phyloP scores from a whole-genome alignment of 2,113 vertebrate genomes.

The Platichthys flesus region DNA sequence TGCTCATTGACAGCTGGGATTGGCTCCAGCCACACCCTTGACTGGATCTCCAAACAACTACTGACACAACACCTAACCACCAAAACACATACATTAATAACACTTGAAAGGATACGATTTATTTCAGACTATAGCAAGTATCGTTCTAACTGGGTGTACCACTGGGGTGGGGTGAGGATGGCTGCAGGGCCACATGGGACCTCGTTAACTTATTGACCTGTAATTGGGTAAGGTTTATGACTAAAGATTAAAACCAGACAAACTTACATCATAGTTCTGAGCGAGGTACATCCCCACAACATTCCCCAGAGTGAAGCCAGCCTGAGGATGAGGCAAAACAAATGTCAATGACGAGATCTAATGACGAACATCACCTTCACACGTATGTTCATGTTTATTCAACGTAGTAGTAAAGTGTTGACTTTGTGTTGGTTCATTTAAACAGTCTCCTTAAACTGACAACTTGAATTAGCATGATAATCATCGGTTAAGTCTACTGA shows the following conservation, averaged over 20 bases:
- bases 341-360: background rate
- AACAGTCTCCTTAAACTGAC: background rate
- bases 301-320: constrained; percentile 95
- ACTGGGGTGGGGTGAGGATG: background rate
- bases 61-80: background rate
- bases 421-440: background rate
- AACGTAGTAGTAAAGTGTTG: background rate
- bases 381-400: background rate
- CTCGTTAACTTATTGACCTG: background rate
- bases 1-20: too few species aligned
- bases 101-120: background rate
- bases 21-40: too few species aligned
- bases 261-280: constrained; percentile 96
- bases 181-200: background rate
- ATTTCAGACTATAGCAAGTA: background rate
- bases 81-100: background rate
- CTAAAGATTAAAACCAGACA: fast-evolving
- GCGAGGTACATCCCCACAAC: constrained; percentile 97
- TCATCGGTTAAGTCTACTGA: background rate
- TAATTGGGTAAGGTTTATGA: background rate
- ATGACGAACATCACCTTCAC: background rate
- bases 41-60: background rate
- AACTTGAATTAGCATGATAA: background rate
- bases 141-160: background rate
- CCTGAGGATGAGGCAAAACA: constrained; percentile 74